phyloP scores from a whole-genome alignment of 2,797 vertebrate species.

The Perodicticus potto region DNA sequence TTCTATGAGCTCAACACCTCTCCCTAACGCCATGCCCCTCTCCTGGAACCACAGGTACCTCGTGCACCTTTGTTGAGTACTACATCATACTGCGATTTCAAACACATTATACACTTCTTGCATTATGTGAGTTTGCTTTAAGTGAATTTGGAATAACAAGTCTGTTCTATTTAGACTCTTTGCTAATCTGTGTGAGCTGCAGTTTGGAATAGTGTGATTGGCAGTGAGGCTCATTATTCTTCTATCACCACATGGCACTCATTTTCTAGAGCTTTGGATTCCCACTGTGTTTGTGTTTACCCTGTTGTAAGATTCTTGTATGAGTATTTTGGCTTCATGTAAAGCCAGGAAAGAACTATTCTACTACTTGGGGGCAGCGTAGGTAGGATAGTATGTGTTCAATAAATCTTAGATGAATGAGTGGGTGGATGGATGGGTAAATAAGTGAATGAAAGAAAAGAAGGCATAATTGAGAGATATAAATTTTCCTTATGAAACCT shows the following conservation, averaged over 20 bases:
- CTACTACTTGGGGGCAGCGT: background rate
- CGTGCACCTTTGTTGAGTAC: background rate
- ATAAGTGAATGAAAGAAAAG: background rate
- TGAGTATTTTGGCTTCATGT: constrained; percentile 37
- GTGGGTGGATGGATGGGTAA: background rate
- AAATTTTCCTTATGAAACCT: background rate
- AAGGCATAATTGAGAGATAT: background rate
- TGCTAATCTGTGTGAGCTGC: background rate
- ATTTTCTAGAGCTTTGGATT: constrained; percentile 48
- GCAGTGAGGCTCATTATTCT: constrained; percentile 16
- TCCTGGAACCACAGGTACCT: background rate
- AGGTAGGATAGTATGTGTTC: background rate
- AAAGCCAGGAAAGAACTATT: background rate
- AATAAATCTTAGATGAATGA: background rate
- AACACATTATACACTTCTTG: background rate
- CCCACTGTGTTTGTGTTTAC: constrained; percentile 36
- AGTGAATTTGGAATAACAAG: constrained; percentile 32
- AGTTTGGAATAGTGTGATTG: constrained; percentile 37
- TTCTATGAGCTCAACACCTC: background rate
- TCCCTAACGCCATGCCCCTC: rapidly evolving
- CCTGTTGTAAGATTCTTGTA: constrained; percentile 18
- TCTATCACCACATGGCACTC: constrained; percentile 27
- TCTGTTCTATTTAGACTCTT: constrained; percentile 1
- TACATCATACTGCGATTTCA: background rate
- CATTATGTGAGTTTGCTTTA: background rate